Evolutionary conservation across 2,888 invertebrate genomes (phyloP).

Genomic region (Altica lythri): DNA sequence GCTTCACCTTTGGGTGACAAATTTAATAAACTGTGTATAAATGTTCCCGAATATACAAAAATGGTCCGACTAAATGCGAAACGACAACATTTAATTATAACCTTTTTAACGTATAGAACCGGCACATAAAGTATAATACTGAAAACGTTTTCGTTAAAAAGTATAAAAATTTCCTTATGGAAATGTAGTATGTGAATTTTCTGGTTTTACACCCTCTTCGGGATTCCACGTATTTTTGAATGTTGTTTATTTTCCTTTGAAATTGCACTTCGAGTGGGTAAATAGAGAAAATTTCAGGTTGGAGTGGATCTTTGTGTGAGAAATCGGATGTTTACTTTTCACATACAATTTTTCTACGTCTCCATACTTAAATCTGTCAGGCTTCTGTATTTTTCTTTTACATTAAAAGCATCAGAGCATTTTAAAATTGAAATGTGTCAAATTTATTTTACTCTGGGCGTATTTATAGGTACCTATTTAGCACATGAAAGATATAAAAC

Average conservation of each 20-base stretch:
- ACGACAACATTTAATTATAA: no score
- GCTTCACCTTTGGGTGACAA: no score
- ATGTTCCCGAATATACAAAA: no score
- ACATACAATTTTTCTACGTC: constrained; percentile 19
- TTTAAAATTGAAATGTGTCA: no score
- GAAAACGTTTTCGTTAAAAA: constrained; percentile 21
- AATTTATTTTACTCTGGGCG: no score
- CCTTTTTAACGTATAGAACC: no score
- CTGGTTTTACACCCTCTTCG: constrained; percentile 24
- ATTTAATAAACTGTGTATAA: no score
- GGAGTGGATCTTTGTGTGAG: constrained; percentile 24
- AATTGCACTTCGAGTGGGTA: constrained; percentile 20
- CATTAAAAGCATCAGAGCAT: no score
- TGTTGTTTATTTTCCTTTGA: constrained; percentile 23
- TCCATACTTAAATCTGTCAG: constrained; percentile 12
- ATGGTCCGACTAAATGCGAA: no score
- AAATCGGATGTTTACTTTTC: constrained; percentile 24
- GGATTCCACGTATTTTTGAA: constrained; percentile 17
- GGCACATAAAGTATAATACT: constrained; percentile 5
- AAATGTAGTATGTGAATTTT: constrained; percentile 31
- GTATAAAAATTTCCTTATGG: constrained; percentile 30
- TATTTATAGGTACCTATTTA: no score
- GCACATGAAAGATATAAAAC: no score
- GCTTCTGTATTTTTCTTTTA: no score
- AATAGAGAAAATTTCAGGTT: constrained; percentile 24